These are phyloP conservation scores for Gorsachius magnificus DNA, from an alignment of 2,797 vertebrate genomes.

Conservation along the genomic window DNA sequence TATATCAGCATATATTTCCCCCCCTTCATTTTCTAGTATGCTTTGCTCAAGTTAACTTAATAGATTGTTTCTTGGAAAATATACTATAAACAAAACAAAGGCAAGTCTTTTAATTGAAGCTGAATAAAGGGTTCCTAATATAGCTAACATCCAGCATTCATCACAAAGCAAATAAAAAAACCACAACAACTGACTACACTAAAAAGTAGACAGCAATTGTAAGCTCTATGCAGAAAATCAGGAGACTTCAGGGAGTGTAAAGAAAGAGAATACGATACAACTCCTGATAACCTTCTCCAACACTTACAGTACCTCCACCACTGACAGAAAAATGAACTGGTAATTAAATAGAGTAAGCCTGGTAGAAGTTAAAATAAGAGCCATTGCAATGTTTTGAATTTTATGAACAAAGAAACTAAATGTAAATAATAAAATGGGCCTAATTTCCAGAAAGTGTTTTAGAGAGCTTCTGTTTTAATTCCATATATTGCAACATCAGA, in stretches of 20 bases:
- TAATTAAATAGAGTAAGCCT: neutral
- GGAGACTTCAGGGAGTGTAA: neutral
- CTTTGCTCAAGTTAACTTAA: neutral
- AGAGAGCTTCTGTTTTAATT: neutral
- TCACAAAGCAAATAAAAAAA: neutral
- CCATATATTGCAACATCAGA: neutral
- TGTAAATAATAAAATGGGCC: neutral
- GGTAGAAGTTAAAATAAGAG: neutral
- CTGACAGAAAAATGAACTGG: neutral
- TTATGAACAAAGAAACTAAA: neutral
- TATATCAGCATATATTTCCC: neutral
- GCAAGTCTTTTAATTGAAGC: neutral
- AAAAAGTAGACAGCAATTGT: neutral
- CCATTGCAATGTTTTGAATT: neutral
- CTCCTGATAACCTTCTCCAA: neutral
- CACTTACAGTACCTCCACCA: neutral
- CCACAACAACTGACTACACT: neutral
- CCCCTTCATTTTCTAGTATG: neutral
- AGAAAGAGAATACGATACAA: neutral
- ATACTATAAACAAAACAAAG: neutral
- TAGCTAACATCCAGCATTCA: neutral
- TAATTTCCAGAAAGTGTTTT: neutral
- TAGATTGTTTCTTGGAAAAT: neutral
- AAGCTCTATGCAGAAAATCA: neutral
- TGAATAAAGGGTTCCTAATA: neutral